Evolutionary conservation across 2,888 invertebrate species (phyloP), one percentile per base, ranked within the genome.

Genomic region (Cancer borealis): DNA sequence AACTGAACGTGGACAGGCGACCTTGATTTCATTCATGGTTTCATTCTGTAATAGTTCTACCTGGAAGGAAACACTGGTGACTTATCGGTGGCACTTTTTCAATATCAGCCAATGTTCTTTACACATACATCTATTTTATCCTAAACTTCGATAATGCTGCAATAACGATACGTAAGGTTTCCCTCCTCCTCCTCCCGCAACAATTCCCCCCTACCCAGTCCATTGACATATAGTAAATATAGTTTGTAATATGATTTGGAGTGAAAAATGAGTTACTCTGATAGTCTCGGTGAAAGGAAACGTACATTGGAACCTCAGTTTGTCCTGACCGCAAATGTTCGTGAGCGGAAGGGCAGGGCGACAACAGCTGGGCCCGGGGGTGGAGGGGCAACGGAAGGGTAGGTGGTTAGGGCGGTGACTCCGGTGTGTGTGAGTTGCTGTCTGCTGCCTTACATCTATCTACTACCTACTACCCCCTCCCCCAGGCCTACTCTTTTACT

Each of bases 351-450:
- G 84, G 84, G 84, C 84, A 39, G 14, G 39, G 84, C 84, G 73
- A 21, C 60, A 26, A 21, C 73, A 79, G 73, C 30, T 79, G 26
- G 26, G n/a, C 26, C 26, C 26, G 12, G n/a, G 73, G 84, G 84
- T 30, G 84, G 84, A 39, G 84, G 84, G 84, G 39, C 14, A 39
- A 39, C 30, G 30, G 39, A 3, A 39, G 84, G n/a, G 84, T 14
- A 84, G 73, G 73, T 26, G 73, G 73, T n/a, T 26, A 73, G 73
- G 73, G 73, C 73, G 73, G 73, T 73, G 73, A 73, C n/a, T 73
- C 73, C 73, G 10, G 73, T n/a, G 26, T n/a, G 26, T n/a, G 73
- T 73, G 73, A 10, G 73, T 73, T 73, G 73, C 73, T 73, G n/a
- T 26, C 26, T 73, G 26, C 4, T 26, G 73, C n/a, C 73, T 73